A percentile compares a stretch with the other conserved stretches of the same genome.
Evolutionary conservation across 1,140 invertebrate species (phyloP).

Genomic region (Drosophila trapezifrons): DNA sequence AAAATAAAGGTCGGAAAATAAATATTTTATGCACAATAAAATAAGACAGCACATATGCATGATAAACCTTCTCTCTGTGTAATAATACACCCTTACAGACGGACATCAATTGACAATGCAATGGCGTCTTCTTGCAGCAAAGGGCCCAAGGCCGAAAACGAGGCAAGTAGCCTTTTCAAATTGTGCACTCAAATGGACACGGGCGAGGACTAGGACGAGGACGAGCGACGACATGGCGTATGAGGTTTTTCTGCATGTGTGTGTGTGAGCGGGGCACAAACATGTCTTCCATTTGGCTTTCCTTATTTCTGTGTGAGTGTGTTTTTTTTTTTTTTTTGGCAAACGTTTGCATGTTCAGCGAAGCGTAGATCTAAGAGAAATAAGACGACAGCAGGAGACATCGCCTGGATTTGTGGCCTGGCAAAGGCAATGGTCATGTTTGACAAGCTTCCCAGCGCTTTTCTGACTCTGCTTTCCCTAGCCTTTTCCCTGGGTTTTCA

Average conservation of each 20-base stretch:
- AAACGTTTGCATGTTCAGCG: conserved; percentile 77
- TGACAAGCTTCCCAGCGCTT: conserved; percentile 47
- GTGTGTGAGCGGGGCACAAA: conserved; percentile 20
- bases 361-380: conserved; percentile 77
- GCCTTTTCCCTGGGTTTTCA: conserved; percentile 2
- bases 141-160: conserved; percentile 57
- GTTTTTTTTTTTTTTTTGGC: conserved; percentile 23
- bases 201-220: conserved; percentile 59
- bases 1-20: not conserved
- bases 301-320: conserved; percentile 25
- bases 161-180: conserved; percentile 78
- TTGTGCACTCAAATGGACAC: conserved; percentile 77
- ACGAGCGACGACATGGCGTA: conserved; percentile 54
- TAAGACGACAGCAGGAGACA: conserved; percentile 65
- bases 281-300: conserved; percentile 58
- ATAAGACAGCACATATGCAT: too few relatives aligned
- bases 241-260: conserved; percentile 54
- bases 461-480: not conserved
- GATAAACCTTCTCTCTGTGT: not conserved
- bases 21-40: too few relatives aligned
- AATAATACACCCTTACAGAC: conserved; percentile 1
- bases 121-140: conserved; percentile 26
- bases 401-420: conserved; percentile 74
- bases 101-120: conserved; percentile 57
- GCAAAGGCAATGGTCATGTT: conserved; percentile 70